phyloP scores from a whole-genome alignment of 2,888 invertebrate genomes.

The Allacma fusca region DNA sequence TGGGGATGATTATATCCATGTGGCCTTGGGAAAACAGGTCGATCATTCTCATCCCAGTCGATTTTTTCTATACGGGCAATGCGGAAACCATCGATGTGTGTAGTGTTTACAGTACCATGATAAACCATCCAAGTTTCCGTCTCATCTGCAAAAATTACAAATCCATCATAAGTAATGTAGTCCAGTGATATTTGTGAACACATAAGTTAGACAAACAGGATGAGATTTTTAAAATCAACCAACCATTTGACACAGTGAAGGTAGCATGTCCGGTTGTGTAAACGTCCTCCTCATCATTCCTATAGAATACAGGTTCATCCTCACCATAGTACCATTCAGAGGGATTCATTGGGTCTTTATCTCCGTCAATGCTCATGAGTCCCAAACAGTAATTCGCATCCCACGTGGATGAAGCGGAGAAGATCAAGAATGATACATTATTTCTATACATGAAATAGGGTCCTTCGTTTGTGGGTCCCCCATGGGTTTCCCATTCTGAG shows the following conservation, averaged over 20 bases:
- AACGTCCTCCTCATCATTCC: too few species aligned
- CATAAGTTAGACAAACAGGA: too few species aligned
- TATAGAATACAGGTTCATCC: constrained; percentile 42
- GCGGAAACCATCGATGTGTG: too few species aligned
- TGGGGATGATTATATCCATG: constrained; percentile 43
- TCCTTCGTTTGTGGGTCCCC: constrained; percentile 43
- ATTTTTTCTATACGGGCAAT: too few species aligned
- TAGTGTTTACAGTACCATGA: too few species aligned
- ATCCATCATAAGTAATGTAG: not conserved
- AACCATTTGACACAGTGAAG: constrained; percentile 43
- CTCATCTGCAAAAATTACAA: constrained; percentile 49
- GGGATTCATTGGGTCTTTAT: constrained; percentile 40
- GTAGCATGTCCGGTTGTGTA: constrained; percentile 46
- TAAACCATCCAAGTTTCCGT: too few species aligned
- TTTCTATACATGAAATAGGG: constrained; percentile 45
- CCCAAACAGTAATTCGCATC: constrained; percentile 45
- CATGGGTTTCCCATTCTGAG: constrained; percentile 43
- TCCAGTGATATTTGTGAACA: not conserved
- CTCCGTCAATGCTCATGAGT: constrained; percentile 42
- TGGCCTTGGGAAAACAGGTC: constrained; percentile 48
- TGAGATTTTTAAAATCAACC: too few species aligned
- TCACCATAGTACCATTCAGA: constrained; percentile 45
- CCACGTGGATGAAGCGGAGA: constrained; percentile 43
- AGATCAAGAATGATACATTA: constrained; percentile 41
- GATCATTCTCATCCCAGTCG: constrained; percentile 45